Percentiles rank a stretch among this genome's conserved stretches.
These are phyloP conservation scores for Papilio xuthus DNA, from an alignment of 1,140 invertebrate species.

Conservation along the genomic window DNA sequence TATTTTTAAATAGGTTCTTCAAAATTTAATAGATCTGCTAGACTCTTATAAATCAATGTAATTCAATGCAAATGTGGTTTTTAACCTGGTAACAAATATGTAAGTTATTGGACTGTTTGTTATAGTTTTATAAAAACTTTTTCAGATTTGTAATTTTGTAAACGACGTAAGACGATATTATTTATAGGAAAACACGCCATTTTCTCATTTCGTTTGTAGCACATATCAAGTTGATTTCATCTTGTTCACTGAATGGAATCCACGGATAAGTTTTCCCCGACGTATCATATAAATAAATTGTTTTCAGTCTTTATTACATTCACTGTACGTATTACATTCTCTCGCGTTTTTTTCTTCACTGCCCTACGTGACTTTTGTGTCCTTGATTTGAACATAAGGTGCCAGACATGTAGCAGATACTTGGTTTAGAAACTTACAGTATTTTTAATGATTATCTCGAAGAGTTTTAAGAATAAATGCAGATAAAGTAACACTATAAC, in stretches of 20 bases:
- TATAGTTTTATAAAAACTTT: background rate
- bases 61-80: too few relatives aligned
- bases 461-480: background rate
- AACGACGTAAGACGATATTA: slow-evolving; percentile 24
- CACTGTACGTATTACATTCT: slow-evolving; percentile 36
- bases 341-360: slow-evolving; percentile 28
- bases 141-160: background rate
- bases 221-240: slow-evolving; percentile 39
- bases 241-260: slow-evolving; percentile 39
- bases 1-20: too few relatives aligned
- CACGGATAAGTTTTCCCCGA: slow-evolving; percentile 38
- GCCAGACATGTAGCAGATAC: background rate
- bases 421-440: background rate
- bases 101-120: background rate
- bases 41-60: too few relatives aligned
- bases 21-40: too few relatives aligned
- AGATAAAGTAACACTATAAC: too few relatives aligned
- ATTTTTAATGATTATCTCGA: background rate
- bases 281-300: slow-evolving; percentile 39
- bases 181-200: slow-evolving; percentile 35
- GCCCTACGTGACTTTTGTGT: slow-evolving; percentile 29
- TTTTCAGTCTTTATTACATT: slow-evolving; percentile 39
- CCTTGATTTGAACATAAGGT: slow-evolving; percentile 28
- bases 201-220: slow-evolving; percentile 39
- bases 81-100: too few relatives aligned